Evolutionary conservation across 2,797 vertebrate species (phyloP), one percentile per base, ranked within the genome.

Genomic region (Alexandromys oeconomus): DNA sequence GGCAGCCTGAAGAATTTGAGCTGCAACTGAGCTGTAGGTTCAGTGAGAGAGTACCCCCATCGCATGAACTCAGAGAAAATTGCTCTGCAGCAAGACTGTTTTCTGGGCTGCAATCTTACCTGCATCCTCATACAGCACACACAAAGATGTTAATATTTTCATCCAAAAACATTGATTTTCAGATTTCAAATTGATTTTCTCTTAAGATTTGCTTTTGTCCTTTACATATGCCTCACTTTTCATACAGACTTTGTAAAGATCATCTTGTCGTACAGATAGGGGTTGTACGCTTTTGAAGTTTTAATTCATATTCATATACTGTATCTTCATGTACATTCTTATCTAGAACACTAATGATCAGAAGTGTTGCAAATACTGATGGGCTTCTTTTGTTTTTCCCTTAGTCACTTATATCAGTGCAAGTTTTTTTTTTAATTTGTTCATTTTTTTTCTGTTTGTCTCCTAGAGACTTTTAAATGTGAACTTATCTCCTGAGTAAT

Each of bases 71-170:
- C 82, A 48, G 5, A 31, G 31, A 34, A 31, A 11, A 23, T 17
- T 25, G 10, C 31, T 67, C 0, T 7, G 4, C 2, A 67, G 19
- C 7, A 21, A 3, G 12, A 4, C 19, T 4, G 8, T 78, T 3
- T 34, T 5, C 46, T 5, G 13, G 48, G 15, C 17, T 78, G 8
- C 31, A 57, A 14, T 54, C 25, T 29, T 43, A 63, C 25, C n/a
- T 71, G 23, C 6, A 40, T 9, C n/a, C 5, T 40, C 23, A 29
- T 51, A 40, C 23, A 71, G 14, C 4, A 71, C 48, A 14, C 51
- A 71, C 84, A 27, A 1, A 54, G 25, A 40, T 37, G 6, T 37
- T 17, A 29, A 29, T 19, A 40, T 6, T 40, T 29, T 29, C 37
- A 15, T 37, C 14, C 48, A 37, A 54, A 11, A 73, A 12, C 54